A percentile compares a stretch with the other conserved stretches of the same genome.
Evolutionary conservation across 2,888 invertebrate genomes (phyloP).

Genomic region (Chorisops tibialis): DNA sequence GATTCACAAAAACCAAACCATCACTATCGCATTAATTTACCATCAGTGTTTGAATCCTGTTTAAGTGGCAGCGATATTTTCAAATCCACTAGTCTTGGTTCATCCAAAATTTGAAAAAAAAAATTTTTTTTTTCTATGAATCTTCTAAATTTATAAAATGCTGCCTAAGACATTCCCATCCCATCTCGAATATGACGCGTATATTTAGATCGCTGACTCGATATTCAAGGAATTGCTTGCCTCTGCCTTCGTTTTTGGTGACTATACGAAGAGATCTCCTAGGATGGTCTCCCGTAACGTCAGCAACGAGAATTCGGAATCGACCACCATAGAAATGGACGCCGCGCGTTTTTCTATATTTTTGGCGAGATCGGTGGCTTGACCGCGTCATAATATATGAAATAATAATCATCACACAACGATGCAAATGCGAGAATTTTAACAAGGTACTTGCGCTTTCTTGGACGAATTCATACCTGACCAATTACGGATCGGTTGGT

Average conservation of each 20-base stretch:
- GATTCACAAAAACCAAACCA: background rate
- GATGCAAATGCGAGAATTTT: background rate
- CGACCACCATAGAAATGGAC: background rate
- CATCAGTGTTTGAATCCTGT: background rate
- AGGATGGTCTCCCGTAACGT: constrained; percentile 28
- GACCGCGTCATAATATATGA: constrained; percentile 1
- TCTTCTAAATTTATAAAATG: constrained; percentile 32
- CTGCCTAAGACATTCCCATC: constrained; percentile 29
- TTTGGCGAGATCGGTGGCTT: constrained; percentile 15
- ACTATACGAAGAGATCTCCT: constrained; percentile 26
- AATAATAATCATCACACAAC: background rate
- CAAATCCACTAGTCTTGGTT: background rate
- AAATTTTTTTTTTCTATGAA: constrained; percentile 31
- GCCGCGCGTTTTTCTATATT: background rate
- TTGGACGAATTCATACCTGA: background rate
- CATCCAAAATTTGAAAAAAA: constrained; percentile 1
- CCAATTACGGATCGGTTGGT: constrained; percentile 4
- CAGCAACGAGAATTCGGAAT: constrained; percentile 4
- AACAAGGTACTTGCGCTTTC: background rate
- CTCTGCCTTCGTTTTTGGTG: constrained; percentile 27
- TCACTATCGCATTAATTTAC: background rate
- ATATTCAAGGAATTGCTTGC: constrained; percentile 28
- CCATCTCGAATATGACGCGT: constrained; percentile 29
- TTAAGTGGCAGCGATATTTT: too few relatives aligned
- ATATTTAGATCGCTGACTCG: constrained; percentile 32